Percentiles rank a stretch among this genome's conserved stretches.
Evolutionary conservation across 2,113 vertebrate genomes (phyloP).

Genomic region (pig (Sus scrofa)): DNA sequence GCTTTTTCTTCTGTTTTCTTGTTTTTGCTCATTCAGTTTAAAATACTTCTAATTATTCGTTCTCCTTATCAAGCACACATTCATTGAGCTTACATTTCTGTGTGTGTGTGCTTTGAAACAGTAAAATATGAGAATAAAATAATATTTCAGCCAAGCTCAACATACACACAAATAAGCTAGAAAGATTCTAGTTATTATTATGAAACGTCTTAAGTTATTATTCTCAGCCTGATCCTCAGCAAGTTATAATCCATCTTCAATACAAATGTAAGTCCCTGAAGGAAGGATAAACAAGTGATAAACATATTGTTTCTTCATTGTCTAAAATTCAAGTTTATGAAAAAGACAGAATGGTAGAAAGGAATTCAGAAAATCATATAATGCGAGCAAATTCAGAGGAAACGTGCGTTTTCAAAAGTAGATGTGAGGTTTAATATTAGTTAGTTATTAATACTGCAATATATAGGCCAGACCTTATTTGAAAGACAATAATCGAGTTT

Average conservation of each 20-base stretch:
- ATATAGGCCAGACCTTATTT: not conserved
- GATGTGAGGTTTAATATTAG: not conserved
- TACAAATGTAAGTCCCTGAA: constrained; percentile 43
- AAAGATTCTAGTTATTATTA: constrained; percentile 46
- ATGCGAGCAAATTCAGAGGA: not conserved
- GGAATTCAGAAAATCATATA: constrained; percentile 30
- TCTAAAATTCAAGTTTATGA: constrained; percentile 51
- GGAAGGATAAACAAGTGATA: constrained; percentile 34
- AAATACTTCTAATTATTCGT: constrained; percentile 61
- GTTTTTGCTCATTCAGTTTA: constrained; percentile 19
- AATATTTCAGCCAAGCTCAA: constrained; percentile 13
- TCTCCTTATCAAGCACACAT: constrained; percentile 19
- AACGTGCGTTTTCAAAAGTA: not conserved
- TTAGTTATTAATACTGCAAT: constrained; percentile 21
- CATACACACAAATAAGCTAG: constrained; percentile 55
- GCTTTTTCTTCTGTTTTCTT: constrained; percentile 9
- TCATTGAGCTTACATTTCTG: constrained; percentile 45
- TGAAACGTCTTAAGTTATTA: constrained; percentile 56
- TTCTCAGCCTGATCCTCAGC: constrained; percentile 24
- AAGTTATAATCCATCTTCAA: constrained; percentile 41
- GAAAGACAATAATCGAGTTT: not conserved
- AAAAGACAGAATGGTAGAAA: not conserved
- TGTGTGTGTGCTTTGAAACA: not conserved
- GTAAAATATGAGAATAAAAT: constrained; percentile 46
- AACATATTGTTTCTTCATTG: constrained; percentile 34